Percentiles rank a stretch among this genome's conserved stretches.
These are phyloP conservation scores for Melitaea cinxia DNA, from an alignment of 1,140 invertebrate species.

Conservation along the genomic window DNA sequence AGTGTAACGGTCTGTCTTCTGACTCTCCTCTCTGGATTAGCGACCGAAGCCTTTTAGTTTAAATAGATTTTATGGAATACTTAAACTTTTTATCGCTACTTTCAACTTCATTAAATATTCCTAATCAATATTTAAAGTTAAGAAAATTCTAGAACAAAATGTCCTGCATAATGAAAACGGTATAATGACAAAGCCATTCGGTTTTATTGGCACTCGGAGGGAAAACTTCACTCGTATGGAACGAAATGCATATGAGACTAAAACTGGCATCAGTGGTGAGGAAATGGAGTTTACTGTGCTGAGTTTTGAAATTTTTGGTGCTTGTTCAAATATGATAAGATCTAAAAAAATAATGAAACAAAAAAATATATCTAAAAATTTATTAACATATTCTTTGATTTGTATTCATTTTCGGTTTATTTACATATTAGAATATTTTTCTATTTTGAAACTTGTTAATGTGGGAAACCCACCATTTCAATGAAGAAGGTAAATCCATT, in stretches of 20 bases:
- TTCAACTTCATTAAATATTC: background rate
- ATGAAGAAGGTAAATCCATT: too few relatives aligned
- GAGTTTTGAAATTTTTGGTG: background rate
- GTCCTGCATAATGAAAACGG: conserved; percentile 22
- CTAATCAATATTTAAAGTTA: conserved; percentile 9
- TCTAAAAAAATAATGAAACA: background rate
- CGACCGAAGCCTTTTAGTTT: too few relatives aligned
- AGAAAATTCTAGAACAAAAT: conserved; percentile 15
- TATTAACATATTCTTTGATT: too few relatives aligned
- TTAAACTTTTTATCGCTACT: background rate
- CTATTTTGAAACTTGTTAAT: too few relatives aligned
- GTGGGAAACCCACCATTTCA: too few relatives aligned
- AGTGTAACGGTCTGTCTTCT: too few relatives aligned
- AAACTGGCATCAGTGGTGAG: conserved; percentile 2
- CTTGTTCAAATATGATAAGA: background rate
- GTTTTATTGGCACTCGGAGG: conserved; percentile 29
- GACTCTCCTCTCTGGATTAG: too few relatives aligned
- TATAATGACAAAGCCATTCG: conserved; percentile 25
- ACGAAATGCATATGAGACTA: conserved; percentile 8
- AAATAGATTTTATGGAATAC: too few relatives aligned
- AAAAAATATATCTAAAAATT: too few relatives aligned
- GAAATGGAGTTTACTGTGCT: background rate
- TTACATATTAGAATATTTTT: too few relatives aligned
- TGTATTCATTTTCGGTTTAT: too few relatives aligned
- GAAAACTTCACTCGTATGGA: conserved; percentile 9